Conservation (phyloP, 2,888 invertebrate genomes). For the Idaea biselata region DNA sequence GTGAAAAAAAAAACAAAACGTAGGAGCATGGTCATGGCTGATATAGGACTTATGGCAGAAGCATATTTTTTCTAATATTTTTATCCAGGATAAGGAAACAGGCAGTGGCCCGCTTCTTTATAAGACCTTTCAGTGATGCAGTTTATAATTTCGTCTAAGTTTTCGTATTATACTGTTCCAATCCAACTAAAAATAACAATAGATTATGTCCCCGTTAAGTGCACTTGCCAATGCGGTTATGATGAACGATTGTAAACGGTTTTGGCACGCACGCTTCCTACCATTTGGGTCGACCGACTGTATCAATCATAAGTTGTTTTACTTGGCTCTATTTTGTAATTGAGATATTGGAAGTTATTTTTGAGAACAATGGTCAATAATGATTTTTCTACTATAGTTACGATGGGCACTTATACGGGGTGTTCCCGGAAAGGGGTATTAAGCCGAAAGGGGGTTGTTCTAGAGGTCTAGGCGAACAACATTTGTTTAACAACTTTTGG, state of each 20-base stretch:
- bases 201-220: constrained; percentile 44
- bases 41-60: too few species aligned
- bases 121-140: not conserved
- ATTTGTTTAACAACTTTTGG: too few species aligned
- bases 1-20: too few species aligned
- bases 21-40: too few species aligned
- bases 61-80: too few species aligned
- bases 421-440: too few species aligned
- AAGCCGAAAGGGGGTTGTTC: too few species aligned
- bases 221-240: constrained; percentile 50
- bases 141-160: not conserved
- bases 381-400: too few species aligned
- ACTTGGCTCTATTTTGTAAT: not conserved
- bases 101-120: too few species aligned
- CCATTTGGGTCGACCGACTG: not conserved
- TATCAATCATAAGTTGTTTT: not conserved
- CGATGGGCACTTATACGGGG: too few species aligned
- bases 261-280: constrained; percentile 15
- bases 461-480: too few species aligned
- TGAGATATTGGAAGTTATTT: constrained; percentile 21
- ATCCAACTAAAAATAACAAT: constrained; percentile 48
- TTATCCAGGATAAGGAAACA: too few species aligned
- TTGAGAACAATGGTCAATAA: constrained; percentile 18
- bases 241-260: constrained; percentile 33
- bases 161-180: constrained; percentile 22